A percentile compares a stretch with the other conserved stretches of the same genome.
Conservation (phyloP, 1,140 invertebrate genomes). For the Musca domestica region DNA sequence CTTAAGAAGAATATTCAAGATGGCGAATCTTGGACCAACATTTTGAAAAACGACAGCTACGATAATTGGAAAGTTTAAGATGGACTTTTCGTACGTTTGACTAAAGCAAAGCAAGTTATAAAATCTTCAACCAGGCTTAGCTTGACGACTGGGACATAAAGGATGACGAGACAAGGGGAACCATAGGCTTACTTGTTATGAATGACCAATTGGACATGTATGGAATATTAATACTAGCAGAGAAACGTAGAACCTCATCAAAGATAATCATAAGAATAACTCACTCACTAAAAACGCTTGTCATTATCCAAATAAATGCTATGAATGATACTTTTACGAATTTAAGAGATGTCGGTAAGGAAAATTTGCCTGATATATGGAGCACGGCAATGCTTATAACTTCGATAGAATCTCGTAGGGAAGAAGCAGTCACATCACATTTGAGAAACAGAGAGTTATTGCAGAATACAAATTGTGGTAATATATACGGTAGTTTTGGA, state of each 20-base stretch:
- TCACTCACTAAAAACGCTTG: background rate
- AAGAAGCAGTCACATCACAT: background rate
- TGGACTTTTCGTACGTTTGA: background rate
- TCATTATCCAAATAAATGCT: background rate
- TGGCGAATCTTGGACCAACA: background rate
- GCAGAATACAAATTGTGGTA: background rate
- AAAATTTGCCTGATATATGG: background rate
- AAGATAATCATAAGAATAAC: background rate
- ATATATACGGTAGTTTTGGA: background rate
- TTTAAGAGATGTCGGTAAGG: background rate
- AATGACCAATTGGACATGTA: conserved; percentile 1
- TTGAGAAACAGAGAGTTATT: background rate
- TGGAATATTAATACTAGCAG: background rate
- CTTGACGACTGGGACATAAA: conserved; percentile 5
- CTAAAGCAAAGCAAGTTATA: conserved; percentile 7
- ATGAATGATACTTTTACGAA: background rate
- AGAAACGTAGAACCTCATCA: background rate
- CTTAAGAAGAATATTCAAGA: background rate
- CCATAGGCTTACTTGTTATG: conserved; percentile 8
- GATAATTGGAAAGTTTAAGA: conserved; percentile 4
- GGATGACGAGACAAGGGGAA: conserved; percentile 15
- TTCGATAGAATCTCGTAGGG: background rate
- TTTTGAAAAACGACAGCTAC: conserved; percentile 8
- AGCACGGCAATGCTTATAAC: background rate
- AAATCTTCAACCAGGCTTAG: background rate